These are phyloP conservation scores for Callaeas wilsoni DNA, from an alignment of 2,113 vertebrate species.

Conservation along the genomic window DNA sequence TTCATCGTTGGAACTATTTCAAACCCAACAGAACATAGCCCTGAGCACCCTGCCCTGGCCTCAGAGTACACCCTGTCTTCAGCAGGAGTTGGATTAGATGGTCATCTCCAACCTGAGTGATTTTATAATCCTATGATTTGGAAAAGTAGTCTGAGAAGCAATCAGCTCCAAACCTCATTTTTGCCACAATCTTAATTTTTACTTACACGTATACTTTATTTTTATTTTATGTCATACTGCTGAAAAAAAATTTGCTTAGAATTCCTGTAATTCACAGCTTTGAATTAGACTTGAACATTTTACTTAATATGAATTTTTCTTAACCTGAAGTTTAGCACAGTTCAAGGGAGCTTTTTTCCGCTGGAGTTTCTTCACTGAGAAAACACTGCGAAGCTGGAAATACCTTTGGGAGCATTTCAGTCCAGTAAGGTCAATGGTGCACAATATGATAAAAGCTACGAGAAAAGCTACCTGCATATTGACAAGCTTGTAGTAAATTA, in stretches of 20 bases:
- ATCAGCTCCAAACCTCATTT: not conserved
- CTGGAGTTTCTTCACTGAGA: not conserved
- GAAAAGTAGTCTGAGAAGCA: not conserved
- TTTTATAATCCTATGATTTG: not conserved
- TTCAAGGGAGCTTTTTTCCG: not conserved
- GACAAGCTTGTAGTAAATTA: slow-evolving; percentile 81
- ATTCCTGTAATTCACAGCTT: not conserved
- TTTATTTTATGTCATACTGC: not conserved
- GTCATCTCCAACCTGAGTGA: not conserved
- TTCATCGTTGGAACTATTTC: not conserved
- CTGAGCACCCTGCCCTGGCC: not conserved
- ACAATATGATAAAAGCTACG: not conserved
- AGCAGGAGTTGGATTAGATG: not conserved
- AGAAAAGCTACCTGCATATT: slow-evolving; percentile 72
- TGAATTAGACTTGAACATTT: not conserved
- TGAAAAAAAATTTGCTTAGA: not conserved
- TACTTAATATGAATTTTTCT: not conserved
- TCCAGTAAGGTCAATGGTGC: not conserved
- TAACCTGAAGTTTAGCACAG: not conserved
- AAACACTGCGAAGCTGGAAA: not conserved
- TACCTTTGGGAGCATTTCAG: not conserved
- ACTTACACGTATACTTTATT: not conserved
- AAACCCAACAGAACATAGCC: not conserved
- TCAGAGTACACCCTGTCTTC: not conserved
- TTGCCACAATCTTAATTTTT: not conserved